phyloP scores from a whole-genome alignment of 2,113 vertebrate genomes.

The Malurus melanocephalus region DNA sequence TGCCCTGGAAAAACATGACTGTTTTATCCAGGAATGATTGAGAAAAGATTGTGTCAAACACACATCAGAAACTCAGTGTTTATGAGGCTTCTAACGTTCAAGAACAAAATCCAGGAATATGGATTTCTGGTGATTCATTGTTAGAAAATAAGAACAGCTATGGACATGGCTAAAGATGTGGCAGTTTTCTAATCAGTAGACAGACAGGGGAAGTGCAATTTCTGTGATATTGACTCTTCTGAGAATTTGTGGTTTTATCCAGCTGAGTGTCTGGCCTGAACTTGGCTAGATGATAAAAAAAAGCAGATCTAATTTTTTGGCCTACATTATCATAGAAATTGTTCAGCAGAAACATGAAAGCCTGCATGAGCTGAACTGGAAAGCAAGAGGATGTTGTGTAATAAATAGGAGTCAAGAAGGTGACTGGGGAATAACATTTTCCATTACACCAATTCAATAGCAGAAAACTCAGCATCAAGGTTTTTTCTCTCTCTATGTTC shows the following conservation, averaged over 20 bases:
- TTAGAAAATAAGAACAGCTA: neutral
- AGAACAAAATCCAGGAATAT: neutral
- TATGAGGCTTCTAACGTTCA: neutral
- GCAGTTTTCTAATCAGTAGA: neutral
- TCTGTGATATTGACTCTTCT: slow-evolving; percentile 17
- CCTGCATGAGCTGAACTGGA: slow-evolving; percentile 24
- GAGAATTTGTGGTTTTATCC: slow-evolving; percentile 35
- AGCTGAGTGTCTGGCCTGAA: slow-evolving; percentile 18
- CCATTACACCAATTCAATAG: slow-evolving; percentile 24
- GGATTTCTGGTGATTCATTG: neutral
- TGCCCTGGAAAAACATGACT: neutral
- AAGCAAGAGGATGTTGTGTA: slow-evolving; percentile 41
- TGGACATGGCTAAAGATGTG: neutral
- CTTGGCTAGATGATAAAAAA: slow-evolving; percentile 17
- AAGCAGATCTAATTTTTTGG: slow-evolving; percentile 21
- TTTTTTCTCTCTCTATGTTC: neutral
- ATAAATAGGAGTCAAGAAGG: slow-evolving; percentile 1
- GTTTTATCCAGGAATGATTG: neutral
- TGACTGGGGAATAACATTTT: slow-evolving; percentile 43
- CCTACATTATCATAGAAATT: neutral
- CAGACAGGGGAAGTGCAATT: slow-evolving; percentile 1
- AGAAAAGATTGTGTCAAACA: neutral
- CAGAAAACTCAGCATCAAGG: neutral
- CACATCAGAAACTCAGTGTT: neutral
- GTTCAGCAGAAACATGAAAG: slow-evolving; percentile 28